Evolutionary conservation across 2,888 invertebrate species (phyloP), one percentile per base, ranked within the genome.

Genomic region (Chalcis sispes): DNA sequence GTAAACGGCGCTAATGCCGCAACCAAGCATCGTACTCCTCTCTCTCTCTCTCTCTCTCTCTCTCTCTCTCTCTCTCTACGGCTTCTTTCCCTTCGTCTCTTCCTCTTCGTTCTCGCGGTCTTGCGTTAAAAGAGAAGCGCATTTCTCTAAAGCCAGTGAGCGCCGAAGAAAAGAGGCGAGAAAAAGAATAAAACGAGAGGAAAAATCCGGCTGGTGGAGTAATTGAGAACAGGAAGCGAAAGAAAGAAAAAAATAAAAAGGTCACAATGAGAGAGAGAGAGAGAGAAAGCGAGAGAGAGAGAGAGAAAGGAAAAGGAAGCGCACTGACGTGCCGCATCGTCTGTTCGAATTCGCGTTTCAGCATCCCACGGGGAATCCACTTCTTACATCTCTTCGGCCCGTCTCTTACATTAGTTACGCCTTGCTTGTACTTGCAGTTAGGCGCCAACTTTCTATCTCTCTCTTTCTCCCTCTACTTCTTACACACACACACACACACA

Each of bases 1-100:
- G 74, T 61, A 74, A 74, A 74, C 61, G 74, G 46, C 54, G 62
- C 61, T 74, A 74, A 67, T 67, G 70, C 64, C 61, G 52, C 50
- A 58, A 27, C 58, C 48, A 72, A 29, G 50, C 56, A n/a, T 64
- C n/a, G n/a, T n/a, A 8, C 42, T 25, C 42, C 27, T 36, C 36
- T 36, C n/a, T 52, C 36, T 10, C 27, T 52, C 18, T 52, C 29
- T 29, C 13, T 1, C 50, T 62, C 10, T 27, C 20, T 36, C 7
- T 52, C 18, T 8, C 8, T 18, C 13, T 56, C 5, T 56, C 54
- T 15, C 5, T 27, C 40, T 15, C 2, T 36, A 10, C 20, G 23
- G 15, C n/a, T 23, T 3, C 1, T 15, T 36, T 8, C 15, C 23
- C 13, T 3, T 32, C 18, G 18, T 32, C n/a, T n/a, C n/a, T n/a